phyloP scores from a whole-genome alignment of 2,888 invertebrate species.

The Matsumyia berberina region DNA sequence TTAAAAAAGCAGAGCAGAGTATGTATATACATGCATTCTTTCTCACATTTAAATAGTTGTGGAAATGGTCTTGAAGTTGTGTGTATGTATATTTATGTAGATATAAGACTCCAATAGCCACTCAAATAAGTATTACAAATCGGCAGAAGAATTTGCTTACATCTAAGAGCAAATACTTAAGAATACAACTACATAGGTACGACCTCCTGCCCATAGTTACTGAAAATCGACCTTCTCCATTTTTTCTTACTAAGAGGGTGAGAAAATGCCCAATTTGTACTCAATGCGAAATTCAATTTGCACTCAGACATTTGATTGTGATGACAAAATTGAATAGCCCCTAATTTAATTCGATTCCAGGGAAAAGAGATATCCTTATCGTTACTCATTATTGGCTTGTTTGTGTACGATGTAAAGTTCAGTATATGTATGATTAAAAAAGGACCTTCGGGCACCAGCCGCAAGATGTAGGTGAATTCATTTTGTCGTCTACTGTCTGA shows the following conservation, averaged over 20 bases:
- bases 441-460: not conserved
- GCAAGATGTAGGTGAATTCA: too few relatives aligned
- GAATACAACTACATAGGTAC: not conserved
- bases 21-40: too few relatives aligned
- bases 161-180: slow-evolving; percentile 7
- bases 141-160: not conserved
- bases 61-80: not conserved
- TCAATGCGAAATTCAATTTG: slow-evolving; percentile 16
- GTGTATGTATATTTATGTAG: not conserved
- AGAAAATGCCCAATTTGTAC: slow-evolving; percentile 16
- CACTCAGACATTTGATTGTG: slow-evolving; percentile 16
- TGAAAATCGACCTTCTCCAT: not conserved
- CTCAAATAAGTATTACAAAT: not conserved
- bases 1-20: too few relatives aligned
- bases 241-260: slow-evolving; percentile 1
- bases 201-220: not conserved
- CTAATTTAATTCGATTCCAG: slow-evolving; percentile 11
- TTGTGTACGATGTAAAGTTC: not conserved
- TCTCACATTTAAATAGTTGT: not conserved
- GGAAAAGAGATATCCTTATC: slow-evolving; percentile 7
- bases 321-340: slow-evolving; percentile 15
- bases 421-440: not conserved
- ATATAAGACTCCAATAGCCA: not conserved
- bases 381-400: slow-evolving; percentile 8
- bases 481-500: too few relatives aligned